Percentiles rank a stretch among this genome's conserved stretches.
Evolutionary conservation across 2,113 vertebrate species (phyloP).

Genomic region (Anser brachyrhynchus): DNA sequence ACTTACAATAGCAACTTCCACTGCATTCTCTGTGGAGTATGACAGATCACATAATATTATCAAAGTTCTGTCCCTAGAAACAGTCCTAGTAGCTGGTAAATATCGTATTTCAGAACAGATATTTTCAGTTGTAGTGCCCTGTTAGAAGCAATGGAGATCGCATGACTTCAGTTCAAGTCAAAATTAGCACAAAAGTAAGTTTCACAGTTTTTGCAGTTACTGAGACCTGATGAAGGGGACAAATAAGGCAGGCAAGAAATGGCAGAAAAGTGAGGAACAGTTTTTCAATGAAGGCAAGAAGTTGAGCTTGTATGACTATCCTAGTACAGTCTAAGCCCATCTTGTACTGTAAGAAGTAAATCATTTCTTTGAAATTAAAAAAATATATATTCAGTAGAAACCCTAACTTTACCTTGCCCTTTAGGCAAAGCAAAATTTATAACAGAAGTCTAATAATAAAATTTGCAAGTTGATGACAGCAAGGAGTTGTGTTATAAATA

Average conservation of each 20-base stretch:
- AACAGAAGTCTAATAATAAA: neutral
- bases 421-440: neutral
- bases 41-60: constrained; percentile 90
- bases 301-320: neutral
- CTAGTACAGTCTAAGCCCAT: neutral
- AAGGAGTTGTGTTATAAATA: neutral
- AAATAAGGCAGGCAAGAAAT: neutral
- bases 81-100: constrained; percentile 83
- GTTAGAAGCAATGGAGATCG: constrained; percentile 11
- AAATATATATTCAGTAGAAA: neutral
- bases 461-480: neutral
- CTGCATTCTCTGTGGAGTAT: constrained; percentile 79
- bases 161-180: neutral
- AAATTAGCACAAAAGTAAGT: neutral
- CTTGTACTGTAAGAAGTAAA: neutral
- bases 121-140: constrained; percentile 93
- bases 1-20: constrained; percentile 94
- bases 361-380: neutral
- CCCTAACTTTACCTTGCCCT: neutral
- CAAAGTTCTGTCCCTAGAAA: constrained; percentile 85
- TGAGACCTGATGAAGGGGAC: neutral
- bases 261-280: neutral
- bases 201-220: neutral
- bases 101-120: constrained; percentile 92
- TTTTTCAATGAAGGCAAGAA: neutral